phyloP scores from a whole-genome alignment of 23 tunicate species.

The Ciona savignyi region DNA sequence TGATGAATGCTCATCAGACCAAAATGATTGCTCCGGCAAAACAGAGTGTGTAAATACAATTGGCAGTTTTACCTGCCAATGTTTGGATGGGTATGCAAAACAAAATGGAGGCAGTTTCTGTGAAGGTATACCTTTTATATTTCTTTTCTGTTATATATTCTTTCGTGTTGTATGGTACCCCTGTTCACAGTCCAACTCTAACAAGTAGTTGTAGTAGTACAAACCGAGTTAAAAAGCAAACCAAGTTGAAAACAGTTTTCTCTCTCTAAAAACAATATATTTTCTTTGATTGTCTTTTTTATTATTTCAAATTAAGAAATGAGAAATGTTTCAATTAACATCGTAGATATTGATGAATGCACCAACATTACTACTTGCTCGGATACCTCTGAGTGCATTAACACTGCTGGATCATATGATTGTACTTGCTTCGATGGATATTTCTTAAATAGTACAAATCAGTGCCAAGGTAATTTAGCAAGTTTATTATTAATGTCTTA shows the following conservation, averaged over 20 bases:
- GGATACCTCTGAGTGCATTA: constrained; percentile 8
- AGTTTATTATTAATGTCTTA: too few species aligned
- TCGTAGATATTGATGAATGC: constrained; percentile 15
- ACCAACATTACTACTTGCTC: constrained; percentile 4
- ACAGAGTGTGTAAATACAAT: constrained; percentile 15
- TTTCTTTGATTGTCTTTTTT: too few species aligned
- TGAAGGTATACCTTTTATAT: neutral
- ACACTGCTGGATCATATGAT: neutral
- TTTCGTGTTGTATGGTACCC: too few species aligned
- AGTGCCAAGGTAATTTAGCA: neutral
- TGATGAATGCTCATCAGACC: constrained; percentile 23
- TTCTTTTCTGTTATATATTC: too few species aligned
- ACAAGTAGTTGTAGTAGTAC: too few species aligned
- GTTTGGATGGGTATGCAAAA: constrained; percentile 17
- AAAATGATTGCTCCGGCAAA: constrained; percentile 5
- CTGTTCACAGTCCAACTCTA: too few species aligned
- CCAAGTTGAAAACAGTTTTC: too few species aligned
- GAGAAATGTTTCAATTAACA: too few species aligned
- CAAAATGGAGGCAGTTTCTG: neutral
- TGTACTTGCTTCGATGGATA: constrained; percentile 16
- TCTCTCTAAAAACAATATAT: too few species aligned
- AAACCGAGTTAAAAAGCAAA: too few species aligned
- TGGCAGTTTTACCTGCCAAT: constrained; percentile 34
- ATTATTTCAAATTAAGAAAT: too few species aligned
- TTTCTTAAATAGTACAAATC: neutral